Conservation (phyloP, 2,797 vertebrate species). For the Argentina silus region DNA sequence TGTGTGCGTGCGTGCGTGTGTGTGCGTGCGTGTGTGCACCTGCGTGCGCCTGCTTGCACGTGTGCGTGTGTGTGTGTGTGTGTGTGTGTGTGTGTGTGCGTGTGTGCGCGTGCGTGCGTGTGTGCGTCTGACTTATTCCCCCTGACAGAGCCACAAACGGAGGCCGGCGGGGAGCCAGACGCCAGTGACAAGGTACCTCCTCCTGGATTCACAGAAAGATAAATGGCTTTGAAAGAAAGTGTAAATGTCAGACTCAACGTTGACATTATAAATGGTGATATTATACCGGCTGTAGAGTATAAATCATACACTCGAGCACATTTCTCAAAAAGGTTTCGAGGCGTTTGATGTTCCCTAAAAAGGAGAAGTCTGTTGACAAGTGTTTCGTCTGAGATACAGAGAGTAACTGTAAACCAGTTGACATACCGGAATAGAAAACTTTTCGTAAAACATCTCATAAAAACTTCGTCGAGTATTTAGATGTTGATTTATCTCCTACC, state of each 20-base stretch:
- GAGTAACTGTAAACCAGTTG: neutral
- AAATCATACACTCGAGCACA: neutral
- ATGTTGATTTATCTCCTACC: no score
- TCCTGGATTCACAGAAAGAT: neutral
- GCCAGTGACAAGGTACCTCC: conserved; percentile 44
- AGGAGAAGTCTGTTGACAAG: neutral
- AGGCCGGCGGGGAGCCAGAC: conserved; percentile 28
- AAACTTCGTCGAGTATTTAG: no score
- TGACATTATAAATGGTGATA: conserved; percentile 20
- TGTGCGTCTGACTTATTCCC: no score
- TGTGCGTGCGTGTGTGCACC: no score
- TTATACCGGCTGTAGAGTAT: conserved; percentile 11
- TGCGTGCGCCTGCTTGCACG: no score
- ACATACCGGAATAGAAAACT: no score
- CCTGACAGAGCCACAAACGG: conserved; percentile 38
- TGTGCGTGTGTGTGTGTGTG: no score
- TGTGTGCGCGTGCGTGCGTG: no score
- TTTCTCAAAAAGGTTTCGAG: conserved; percentile 13
- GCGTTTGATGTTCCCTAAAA: conserved; percentile 18
- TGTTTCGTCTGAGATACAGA: neutral
- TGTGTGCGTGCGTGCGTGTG: no score
- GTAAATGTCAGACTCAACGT: conserved; percentile 27
- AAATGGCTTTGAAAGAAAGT: neutral
- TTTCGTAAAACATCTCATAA: no score
- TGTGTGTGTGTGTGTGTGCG: no score